A percentile compares a stretch with the other conserved stretches of the same genome.
These are phyloP conservation scores for Folsomia candida DNA, from an alignment of 2,888 invertebrate species.

Conservation along the genomic window DNA sequence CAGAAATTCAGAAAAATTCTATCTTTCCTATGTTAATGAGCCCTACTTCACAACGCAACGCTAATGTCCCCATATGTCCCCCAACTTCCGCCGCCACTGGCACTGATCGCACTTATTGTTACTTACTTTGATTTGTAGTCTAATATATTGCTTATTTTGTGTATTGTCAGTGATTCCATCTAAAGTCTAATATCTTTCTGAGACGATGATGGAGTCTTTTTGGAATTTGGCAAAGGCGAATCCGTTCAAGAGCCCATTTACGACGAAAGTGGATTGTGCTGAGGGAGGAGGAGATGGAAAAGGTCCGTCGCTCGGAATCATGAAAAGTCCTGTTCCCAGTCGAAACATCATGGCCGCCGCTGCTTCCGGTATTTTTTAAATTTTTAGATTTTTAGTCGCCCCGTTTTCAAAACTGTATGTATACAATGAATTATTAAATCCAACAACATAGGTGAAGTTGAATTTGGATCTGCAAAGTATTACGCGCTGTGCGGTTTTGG, in stretches of 20 bases:
- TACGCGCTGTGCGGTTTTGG: constrained; percentile 90
- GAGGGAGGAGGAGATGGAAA: not conserved
- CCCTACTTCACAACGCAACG: no score
- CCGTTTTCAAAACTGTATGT: not conserved
- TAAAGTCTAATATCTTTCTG: no score
- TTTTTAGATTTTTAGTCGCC: not conserved
- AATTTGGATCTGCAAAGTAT: constrained; percentile 85
- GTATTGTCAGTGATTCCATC: no score
- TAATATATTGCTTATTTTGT: no score
- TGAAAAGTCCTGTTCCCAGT: not conserved
- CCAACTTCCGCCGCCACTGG: no score
- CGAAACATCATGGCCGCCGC: constrained; percentile 17
- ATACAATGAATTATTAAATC: no score
- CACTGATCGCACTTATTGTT: no score
- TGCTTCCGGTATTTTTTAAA: constrained; percentile 2
- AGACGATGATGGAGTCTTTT: no score
- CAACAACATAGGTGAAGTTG: constrained; percentile 55
- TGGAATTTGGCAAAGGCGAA: constrained; percentile 15
- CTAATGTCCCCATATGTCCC: no score
- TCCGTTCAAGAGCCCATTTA: constrained; percentile 22
- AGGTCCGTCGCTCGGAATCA: not conserved
- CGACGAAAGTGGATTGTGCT: not conserved
- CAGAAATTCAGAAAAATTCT: no score
- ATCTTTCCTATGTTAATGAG: no score
- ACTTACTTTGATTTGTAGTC: no score